Conservation (phyloP, 2,113 vertebrate genomes). For the Myodes glareolus region DNA sequence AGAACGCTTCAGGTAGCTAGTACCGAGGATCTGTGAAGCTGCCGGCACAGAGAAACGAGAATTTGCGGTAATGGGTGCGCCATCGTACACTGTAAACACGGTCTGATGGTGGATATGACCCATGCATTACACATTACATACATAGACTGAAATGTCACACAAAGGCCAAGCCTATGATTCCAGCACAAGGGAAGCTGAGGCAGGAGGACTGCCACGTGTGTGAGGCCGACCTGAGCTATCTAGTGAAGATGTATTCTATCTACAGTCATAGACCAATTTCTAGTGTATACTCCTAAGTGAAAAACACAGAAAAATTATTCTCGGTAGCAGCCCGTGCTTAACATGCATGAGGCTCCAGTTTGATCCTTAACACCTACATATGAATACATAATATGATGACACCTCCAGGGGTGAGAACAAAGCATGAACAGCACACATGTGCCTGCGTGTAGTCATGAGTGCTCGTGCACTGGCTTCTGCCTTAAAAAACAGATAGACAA, state of each 20-base stretch:
- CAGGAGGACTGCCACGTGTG: too few species aligned
- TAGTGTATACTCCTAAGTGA: background rate
- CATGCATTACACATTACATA: background rate
- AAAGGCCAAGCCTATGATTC: background rate
- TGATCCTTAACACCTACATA: background rate
- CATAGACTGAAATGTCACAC: background rate
- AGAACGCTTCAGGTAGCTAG: background rate
- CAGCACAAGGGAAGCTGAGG: background rate
- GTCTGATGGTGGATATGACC: background rate
- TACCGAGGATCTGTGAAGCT: background rate
- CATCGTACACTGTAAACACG: background rate
- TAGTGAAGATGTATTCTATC: background rate
- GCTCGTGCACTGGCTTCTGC: background rate
- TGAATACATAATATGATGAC: background rate
- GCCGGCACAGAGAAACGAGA: background rate
- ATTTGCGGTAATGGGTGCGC: background rate
- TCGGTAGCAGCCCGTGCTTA: background rate
- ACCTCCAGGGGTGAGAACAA: background rate
- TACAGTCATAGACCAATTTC: background rate
- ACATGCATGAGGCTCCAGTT: background rate
- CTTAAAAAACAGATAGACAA: constrained; percentile 9
- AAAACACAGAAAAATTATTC: background rate
- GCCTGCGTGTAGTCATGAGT: background rate
- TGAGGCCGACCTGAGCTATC: background rate
- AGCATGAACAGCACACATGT: background rate